Evolutionary conservation across 2,888 invertebrate species (phyloP).

Genomic region (Stenotaenia linearis): DNA sequence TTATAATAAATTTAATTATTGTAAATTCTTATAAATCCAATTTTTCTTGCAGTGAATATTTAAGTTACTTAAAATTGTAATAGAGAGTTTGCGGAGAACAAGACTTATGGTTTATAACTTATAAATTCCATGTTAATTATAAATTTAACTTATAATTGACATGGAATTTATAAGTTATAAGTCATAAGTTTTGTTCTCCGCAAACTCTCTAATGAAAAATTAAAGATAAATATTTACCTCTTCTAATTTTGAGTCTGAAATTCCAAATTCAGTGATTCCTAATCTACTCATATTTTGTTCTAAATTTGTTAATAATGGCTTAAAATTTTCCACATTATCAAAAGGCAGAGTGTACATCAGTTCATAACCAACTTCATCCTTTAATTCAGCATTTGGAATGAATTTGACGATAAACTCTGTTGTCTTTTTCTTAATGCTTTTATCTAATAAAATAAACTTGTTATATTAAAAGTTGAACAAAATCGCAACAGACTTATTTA

Average conservation of each 20-base stretch:
- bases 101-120: too few relatives aligned
- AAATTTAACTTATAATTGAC: too few relatives aligned
- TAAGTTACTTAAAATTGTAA: too few relatives aligned
- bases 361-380: slow-evolving; percentile 52
- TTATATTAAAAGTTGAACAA: not conserved
- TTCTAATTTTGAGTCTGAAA: slow-evolving; percentile 57
- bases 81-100: too few relatives aligned
- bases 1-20: too few relatives aligned
- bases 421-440: too few relatives aligned
- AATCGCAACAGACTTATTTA: not conserved
- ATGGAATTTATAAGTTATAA: too few relatives aligned
- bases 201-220: slow-evolving; percentile 24
- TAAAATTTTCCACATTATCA: slow-evolving; percentile 38
- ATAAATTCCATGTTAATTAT: too few relatives aligned
- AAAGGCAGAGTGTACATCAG: slow-evolving; percentile 46
- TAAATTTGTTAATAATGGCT: slow-evolving; percentile 45
- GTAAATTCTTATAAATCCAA: too few relatives aligned
- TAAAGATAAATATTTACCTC: slow-evolving; percentile 48
- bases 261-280: slow-evolving; percentile 53
- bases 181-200: too few relatives aligned
- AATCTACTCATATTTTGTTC: slow-evolving; percentile 46
- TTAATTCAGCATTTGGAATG: slow-evolving; percentile 47
- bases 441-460: not conserved
- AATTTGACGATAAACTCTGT: slow-evolving; percentile 43
- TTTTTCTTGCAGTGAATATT: too few relatives aligned